Base-by-base conservation (phyloP, 2,888 invertebrate species). In the Drosophila sordidula region DNA sequence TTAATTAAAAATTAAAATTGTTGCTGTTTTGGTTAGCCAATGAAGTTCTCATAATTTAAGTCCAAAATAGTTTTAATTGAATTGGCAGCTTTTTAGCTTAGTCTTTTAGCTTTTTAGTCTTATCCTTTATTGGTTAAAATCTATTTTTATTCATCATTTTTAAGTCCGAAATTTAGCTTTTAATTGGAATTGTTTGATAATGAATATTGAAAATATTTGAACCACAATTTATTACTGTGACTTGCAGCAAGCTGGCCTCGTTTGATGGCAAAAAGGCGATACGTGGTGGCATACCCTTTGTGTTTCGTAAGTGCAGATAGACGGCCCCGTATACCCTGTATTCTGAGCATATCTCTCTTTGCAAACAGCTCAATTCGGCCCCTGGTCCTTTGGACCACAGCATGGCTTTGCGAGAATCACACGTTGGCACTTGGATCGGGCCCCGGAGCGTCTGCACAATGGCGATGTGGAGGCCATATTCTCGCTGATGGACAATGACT, bases 221-320 rank as follows among this genome's bases (percentile, higher is more conserved):
- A 22, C 22, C 22, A 29, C 8, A 25, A 12, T 39, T 51, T 39
- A 0, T 18, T 14, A 22, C 6, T 6, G 3, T 26, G 8, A 25
- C 16, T 94, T 95, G 65, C 94, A 98, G 97, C 93, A 98, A 98
- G 93, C 96, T 98, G 93, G 97, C 98, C 56, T 95, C 98, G 62
- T 98, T 98, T 93, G 98, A 98, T 93, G 98, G 98, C 80, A 98
- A 98, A 93, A 96, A 98, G 92, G 96, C 98, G 75, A 98, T 98
- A 92, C 94, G 98, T 91, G 98, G 98, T 89, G 98, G 98, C 89
- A 98, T 98, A 92, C 98, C 98, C 71, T 96, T 98, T 93, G 97
- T 98, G 77, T 98, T 98, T 93, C 98, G 98, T 98, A 95, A 97
- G 98, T 96, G n/a, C 9, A 25, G 4, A 12, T 14, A 14, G 6